Evolutionary conservation across 2,888 invertebrate species (phyloP), one percentile per base, ranked within the genome.

Genomic region (Andrena marginata): DNA sequence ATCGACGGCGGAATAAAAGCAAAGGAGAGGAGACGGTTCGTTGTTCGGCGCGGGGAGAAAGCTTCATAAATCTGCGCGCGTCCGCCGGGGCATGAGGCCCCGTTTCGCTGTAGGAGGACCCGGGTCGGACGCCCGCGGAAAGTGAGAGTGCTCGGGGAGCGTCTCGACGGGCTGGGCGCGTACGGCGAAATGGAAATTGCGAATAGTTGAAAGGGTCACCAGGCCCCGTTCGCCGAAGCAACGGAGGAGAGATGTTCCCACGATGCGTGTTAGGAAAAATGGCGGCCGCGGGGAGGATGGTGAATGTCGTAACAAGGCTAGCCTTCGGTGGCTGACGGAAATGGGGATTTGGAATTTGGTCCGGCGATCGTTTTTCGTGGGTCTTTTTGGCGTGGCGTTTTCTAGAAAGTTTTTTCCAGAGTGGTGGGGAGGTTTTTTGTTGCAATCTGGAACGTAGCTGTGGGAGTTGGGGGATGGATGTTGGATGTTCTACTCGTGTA

Each of bases 41-140:
- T 84, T 88, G 86, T 84, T 88, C 80, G 77, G 75, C 76, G 78
- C 63, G 69, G 80, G 74, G 87, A 88, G 92, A 92, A 92, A 92
- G 92, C 90, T 92, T 90, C 90, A 90, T 92, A 92, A 91, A 92
- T 91, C 90, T 89, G 72, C 51, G 67, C 68, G 77, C 73, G 77
- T 77, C 77, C 85, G 80, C 67, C 72, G 79, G 79, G 82, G 82
- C 85, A 82, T 74, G 79, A 75, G 85, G 85, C 85, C 89, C 20
- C 89, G 80, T 80, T 82, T 79, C 60, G 77, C 68, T 80, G 87
- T 82, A 65, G 82, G 80, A 82, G 89, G 83, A 85, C 72, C 42
- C 63, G 81, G 64, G 62, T 20, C 70, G 73, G 64, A 80, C 75
- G 67, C 74, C 42, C 70, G 56, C 77, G 74, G 83, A 92, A 91